Base-by-base conservation (phyloP, 64 coral and sea anemone species). In the Stylophora pistillata region DNA sequence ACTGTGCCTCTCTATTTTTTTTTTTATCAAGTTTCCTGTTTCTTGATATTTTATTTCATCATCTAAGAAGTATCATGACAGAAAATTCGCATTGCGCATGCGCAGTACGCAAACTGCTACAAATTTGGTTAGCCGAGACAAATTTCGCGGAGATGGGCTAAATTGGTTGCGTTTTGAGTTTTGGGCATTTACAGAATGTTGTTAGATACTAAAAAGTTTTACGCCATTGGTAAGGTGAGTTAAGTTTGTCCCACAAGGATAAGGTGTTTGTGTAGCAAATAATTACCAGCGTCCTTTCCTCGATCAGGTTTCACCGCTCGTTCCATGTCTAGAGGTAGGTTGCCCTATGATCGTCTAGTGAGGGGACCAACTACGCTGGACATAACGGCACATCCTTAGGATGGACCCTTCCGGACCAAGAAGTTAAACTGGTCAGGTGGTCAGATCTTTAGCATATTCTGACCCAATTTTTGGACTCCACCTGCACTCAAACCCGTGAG, bases 351-450 rank as follows among this genome's bases (percentile, higher is more conserved):
- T 84, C 80, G 80, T 0, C 0, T 84, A 55, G 80, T 84, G 80
- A 84, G 80, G 80, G 80, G 80, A 84, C 61, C 80, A 41, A 26
- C 27, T 68, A 69, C 80, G 80, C 80, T 84, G 80, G 80, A 84
- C 80, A 84, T 37, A 34, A 53, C 80, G 80, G 80, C 80, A 84
- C 80, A 84, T 84, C 80, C 63, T 84, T 55, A 54, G 80, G 80
- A 84, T 84, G 80, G 33, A 84, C 60, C 41, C 80, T 84, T 84
- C 80, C 80, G 80, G 80, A 53, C 31, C 80, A 84, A 53, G 80
- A 84, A 84, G 80, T 84, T 7, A 84, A 84, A 84, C 80, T 84
- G 80, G 80, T 84, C 33, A 26, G 33, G 80, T 84, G 80, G 80
- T 63, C 37, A 34, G 80, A 53, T 3, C 80, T 84, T 84, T 84